A percentile compares a stretch with the other conserved stretches of the same genome.
Evolutionary conservation across 2,113 vertebrate genomes (phyloP).

Genomic region (Hippoglossus stenolepis): DNA sequence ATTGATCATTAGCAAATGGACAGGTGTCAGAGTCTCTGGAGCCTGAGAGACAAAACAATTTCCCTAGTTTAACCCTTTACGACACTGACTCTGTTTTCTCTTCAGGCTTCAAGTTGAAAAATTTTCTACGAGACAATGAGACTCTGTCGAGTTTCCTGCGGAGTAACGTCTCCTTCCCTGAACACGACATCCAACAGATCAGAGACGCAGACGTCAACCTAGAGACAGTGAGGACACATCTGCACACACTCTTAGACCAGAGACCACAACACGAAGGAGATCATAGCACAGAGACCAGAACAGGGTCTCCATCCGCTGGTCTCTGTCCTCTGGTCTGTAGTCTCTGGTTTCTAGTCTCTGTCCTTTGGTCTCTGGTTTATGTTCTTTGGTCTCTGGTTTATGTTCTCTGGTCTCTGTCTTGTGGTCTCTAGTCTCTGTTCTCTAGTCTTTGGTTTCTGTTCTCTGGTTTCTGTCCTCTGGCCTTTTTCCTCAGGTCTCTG

Average conservation of each 20-base stretch:
- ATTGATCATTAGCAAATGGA: no score
- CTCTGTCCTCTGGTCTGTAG: no score
- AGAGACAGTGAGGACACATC: constrained; percentile 82
- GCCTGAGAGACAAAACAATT: no score
- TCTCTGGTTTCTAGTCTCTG: no score
- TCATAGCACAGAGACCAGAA: no score
- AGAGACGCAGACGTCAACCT: constrained; percentile 85
- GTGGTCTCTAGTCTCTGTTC: neutral
- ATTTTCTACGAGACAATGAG: constrained; percentile 92
- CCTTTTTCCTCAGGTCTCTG: neutral
- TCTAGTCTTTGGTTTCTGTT: neutral
- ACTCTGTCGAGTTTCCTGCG: constrained; percentile 89
- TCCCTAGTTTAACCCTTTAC: neutral
- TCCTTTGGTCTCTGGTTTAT: no score
- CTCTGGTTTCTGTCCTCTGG: no score
- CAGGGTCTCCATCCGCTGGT: no score
- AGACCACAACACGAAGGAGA: no score
- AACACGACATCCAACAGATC: constrained; percentile 79
- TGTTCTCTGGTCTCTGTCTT: neutral
- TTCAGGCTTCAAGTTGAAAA: constrained; percentile 89
- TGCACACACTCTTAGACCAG: constrained; percentile 1
- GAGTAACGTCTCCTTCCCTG: constrained; percentile 84
- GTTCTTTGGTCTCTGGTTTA: no score
- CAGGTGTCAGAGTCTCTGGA: no score
- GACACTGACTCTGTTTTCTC: constrained; percentile 10